These are phyloP conservation scores for Vultur gryphus DNA, from an alignment of 2,797 vertebrate species.

Conservation along the genomic window DNA sequence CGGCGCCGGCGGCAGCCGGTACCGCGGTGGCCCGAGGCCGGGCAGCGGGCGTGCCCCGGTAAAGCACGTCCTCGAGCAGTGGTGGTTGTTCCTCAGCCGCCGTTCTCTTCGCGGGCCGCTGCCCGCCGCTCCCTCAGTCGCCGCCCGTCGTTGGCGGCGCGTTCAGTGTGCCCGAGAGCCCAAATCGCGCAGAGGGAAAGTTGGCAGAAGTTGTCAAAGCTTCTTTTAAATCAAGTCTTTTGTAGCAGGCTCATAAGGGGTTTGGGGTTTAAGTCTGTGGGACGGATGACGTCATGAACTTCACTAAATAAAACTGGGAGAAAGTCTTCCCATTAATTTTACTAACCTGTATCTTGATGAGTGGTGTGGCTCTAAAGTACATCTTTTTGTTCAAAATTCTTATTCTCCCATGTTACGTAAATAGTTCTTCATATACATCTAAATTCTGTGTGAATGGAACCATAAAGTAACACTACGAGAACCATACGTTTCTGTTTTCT, in stretches of 20 bases:
- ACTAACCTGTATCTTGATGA: neutral
- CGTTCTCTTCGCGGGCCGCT: neutral
- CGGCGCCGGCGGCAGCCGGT: neutral
- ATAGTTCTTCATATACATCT: neutral
- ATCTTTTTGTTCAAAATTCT: neutral
- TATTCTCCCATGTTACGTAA: neutral
- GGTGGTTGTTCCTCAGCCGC: neutral
- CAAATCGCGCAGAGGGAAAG: fast-evolving
- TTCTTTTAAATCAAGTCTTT: neutral
- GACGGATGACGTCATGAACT: neutral
- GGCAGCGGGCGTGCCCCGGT: neutral
- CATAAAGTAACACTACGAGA: neutral
- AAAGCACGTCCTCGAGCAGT: fast-evolving
- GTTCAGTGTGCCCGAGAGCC: fast-evolving
- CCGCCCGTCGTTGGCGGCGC: neutral
- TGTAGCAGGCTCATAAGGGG: fast-evolving
- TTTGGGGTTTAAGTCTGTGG: neutral
- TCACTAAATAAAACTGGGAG: neutral
- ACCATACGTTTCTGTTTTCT: neutral
- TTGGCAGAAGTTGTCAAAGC: fast-evolving
- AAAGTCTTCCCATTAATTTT: neutral
- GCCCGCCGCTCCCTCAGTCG: neutral
- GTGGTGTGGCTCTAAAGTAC: neutral
- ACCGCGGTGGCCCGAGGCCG: no score
- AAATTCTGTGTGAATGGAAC: neutral